Evolutionary conservation across 2,888 invertebrate genomes (phyloP).

Genomic region (Drosophila ustulata): DNA sequence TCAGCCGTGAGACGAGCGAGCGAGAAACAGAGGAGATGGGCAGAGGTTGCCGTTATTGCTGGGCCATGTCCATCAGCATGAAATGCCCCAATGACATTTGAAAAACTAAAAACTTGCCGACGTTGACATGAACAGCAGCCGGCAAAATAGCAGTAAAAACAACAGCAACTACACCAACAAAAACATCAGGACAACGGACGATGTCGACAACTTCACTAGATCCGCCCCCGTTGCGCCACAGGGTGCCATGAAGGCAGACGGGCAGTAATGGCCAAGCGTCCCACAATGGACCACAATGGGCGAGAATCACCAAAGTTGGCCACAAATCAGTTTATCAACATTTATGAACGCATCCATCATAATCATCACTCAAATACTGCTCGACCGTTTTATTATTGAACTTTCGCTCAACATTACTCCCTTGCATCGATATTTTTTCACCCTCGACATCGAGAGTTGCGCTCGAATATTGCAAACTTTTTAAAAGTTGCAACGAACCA

Average conservation of each 20-base stretch:
- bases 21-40: neutral
- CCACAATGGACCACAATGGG: slow-evolving; percentile 46
- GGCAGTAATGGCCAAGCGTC: slow-evolving; percentile 19
- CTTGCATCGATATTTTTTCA: neutral
- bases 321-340: slow-evolving; percentile 55
- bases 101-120: slow-evolving; percentile 74
- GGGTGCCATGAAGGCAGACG: slow-evolving; percentile 20
- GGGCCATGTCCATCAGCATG: slow-evolving; percentile 72
- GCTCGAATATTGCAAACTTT: slow-evolving; percentile 16
- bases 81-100: slow-evolving; percentile 78
- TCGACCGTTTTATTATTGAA: slow-evolving; percentile 34
- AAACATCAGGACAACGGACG: slow-evolving; percentile 20
- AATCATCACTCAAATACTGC: slow-evolving; percentile 55
- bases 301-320: slow-evolving; percentile 59
- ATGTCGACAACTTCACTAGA: slow-evolving; percentile 26
- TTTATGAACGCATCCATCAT: slow-evolving; percentile 64
- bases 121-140: slow-evolving; percentile 62
- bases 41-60: slow-evolving; percentile 34
- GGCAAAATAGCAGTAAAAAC: slow-evolving; percentile 38
- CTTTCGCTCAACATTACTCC: slow-evolving; percentile 16
- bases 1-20: slow-evolving; percentile 1
- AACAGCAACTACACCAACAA: slow-evolving; percentile 6
- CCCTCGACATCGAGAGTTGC: neutral
- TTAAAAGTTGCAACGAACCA: slow-evolving; percentile 31
- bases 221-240: slow-evolving; percentile 8